phyloP scores from a whole-genome alignment of 2,888 invertebrate genomes.

The Scaptodrosophila latifasciaeformis region DNA sequence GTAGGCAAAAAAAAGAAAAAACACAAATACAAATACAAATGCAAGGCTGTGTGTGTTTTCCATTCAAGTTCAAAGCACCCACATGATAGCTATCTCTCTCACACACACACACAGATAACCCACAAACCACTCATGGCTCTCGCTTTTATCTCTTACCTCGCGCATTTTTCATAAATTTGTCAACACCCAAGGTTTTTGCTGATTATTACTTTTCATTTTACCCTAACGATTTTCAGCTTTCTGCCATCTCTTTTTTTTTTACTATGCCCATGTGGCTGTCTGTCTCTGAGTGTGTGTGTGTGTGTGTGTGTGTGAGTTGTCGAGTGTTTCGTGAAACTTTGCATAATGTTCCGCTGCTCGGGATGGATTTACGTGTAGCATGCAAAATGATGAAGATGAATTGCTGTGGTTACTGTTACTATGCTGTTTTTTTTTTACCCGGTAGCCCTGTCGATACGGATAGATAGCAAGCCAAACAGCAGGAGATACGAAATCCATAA shows the following conservation, averaged over 20 bases:
- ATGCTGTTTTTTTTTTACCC: slow-evolving; percentile 3
- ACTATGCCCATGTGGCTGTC: neutral
- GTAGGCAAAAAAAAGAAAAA: slow-evolving; percentile 55
- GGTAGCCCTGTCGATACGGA: slow-evolving; percentile 24
- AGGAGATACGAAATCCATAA: slow-evolving; percentile 35
- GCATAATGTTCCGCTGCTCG: slow-evolving; percentile 29
- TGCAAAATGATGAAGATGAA: slow-evolving; percentile 63
- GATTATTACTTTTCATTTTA: slow-evolving; percentile 65
- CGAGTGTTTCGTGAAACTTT: too few species aligned
- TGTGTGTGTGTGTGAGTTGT: neutral
- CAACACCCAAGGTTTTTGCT: slow-evolving; percentile 23
- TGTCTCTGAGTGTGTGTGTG: neutral
- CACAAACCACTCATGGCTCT: neutral
- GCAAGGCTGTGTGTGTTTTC: neutral
- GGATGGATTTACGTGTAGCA: slow-evolving; percentile 55
- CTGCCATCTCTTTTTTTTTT: slow-evolving; percentile 2
- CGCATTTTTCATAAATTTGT: slow-evolving; percentile 5
- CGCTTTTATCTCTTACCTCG: slow-evolving; percentile 6
- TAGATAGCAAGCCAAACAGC: slow-evolving; percentile 30
- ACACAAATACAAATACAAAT: neutral
- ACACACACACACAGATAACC: neutral
- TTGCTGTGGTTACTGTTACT: slow-evolving; percentile 36
- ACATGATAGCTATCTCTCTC: slow-evolving; percentile 2
- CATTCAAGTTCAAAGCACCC: slow-evolving; percentile 5
- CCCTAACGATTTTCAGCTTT: slow-evolving; percentile 46